phyloP scores from a whole-genome alignment of 2,888 invertebrate species.

The Carpatolechia fugitivella region DNA sequence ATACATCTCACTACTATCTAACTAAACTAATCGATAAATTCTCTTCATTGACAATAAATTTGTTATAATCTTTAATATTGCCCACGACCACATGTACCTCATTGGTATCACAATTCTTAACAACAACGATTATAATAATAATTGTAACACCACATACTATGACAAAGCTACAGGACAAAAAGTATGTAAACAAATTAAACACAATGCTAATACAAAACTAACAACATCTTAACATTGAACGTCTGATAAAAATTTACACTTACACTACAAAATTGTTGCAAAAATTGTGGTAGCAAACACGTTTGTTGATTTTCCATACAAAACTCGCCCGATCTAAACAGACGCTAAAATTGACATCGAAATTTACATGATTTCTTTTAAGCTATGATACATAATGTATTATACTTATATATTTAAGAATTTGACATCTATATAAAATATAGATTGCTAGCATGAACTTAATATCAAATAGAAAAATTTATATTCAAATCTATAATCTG shows the following conservation, averaged over 20 bases:
- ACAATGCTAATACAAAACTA: conserved; percentile 44
- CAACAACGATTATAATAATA: conserved; percentile 33
- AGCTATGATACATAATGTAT: conserved; percentile 69
- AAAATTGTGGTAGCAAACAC: conserved; percentile 71
- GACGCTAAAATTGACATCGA: conserved; percentile 76
- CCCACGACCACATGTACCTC: conserved; percentile 47
- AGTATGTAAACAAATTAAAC: conserved; percentile 33
- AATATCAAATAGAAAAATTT: conserved; percentile 10
- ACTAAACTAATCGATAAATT: conserved; percentile 54
- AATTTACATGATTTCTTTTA: conserved; percentile 69
- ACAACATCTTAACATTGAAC: conserved; percentile 58
- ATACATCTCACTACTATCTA: conserved; percentile 69
- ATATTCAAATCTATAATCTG: conserved; percentile 18
- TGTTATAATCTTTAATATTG: conserved; percentile 20
- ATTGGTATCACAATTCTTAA: conserved; percentile 59
- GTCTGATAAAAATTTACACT: conserved; percentile 59
- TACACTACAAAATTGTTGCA: conserved; percentile 61
- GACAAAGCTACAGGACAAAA: conserved; percentile 9
- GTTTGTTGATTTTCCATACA: conserved; percentile 11
- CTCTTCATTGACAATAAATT: conserved; percentile 28
- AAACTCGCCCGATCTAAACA: conserved; percentile 21
- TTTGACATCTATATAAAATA: conserved; percentile 76
- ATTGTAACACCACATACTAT: too few species aligned
- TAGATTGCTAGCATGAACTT: conserved; percentile 34
- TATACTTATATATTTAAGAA: conserved; percentile 50